Base-by-base conservation (phyloP, 2,797 vertebrate genomes). In the Sebastes kiyomatsui region DNA sequence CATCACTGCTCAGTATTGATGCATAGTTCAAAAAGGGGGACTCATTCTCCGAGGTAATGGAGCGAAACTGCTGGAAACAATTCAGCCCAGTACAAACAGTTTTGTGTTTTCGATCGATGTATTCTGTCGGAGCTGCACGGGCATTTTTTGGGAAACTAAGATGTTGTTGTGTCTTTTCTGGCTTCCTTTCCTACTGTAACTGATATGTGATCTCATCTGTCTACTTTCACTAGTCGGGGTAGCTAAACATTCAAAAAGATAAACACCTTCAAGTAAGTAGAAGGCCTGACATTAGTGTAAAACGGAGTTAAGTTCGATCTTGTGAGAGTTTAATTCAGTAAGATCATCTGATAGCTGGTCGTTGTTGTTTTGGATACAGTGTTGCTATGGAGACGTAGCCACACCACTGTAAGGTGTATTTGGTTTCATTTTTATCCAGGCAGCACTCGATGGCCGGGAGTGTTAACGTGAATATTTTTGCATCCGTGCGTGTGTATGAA, bases 1-100 rank as follows among this genome's bases (percentile, higher is more conserved):
- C 72, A 10, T 65, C 6, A 3, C 79, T 66, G 76, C 80, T 85
- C 76, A 54, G 60, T 71, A 77, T 74, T n/a, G 78, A 87, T 70
- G 88, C 69, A 73, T 22, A 76, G 78, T 78, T 92, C 35, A 54
- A 79, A 84, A 77, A 49, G 66, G 54, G 30, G 27, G 65, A 35
- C 67, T 74, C 49, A 11, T 77, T 86, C 54, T 87, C 4, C 4
- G 69, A 77, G 78, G 77, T 82, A 84, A 81, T 81, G 71, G 67
- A 80, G 81, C 82, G 70, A 75, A 81, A 76, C 72, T 4, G 49
- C 72, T 84, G 82, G 80, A 80, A 69, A 54, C 11, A 56, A n/a
- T 74, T 33, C 72, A 74, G 59, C 35, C 12, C 65, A 77, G 49
- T 22, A 54, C 49, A 64, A 83, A 77, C 25, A 72, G 32, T 75